These are phyloP conservation scores for Rhabdophis nuchalis DNA, from an alignment of 2,797 vertebrate genomes.

Conservation along the genomic window DNA sequence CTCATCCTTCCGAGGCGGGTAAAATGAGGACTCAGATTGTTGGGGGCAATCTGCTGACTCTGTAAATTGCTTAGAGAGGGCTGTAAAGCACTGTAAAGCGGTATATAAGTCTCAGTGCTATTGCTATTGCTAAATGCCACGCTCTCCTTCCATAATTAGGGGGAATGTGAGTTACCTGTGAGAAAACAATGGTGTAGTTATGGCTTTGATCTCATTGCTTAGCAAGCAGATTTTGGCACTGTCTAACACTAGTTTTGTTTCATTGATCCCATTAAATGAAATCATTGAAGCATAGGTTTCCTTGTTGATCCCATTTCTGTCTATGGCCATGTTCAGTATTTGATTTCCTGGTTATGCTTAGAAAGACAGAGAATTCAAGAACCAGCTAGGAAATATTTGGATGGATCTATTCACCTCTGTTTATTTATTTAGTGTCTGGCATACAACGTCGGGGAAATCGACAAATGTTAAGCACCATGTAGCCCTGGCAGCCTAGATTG, in stretches of 20 bases:
- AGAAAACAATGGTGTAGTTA: neutral
- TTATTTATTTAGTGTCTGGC: too few relatives aligned
- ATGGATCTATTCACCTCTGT: neutral
- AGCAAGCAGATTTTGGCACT: neutral
- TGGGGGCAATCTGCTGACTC: too few relatives aligned
- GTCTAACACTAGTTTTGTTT: neutral
- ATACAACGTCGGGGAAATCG: too few relatives aligned
- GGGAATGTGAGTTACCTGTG: neutral
- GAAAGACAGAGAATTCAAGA: neutral
- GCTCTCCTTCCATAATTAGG: too few relatives aligned
- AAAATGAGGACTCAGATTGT: too few relatives aligned
- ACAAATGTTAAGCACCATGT: too few relatives aligned
- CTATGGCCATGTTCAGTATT: neutral
- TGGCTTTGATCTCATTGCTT: neutral
- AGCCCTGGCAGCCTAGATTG: too few relatives aligned
- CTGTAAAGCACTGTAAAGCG: too few relatives aligned
- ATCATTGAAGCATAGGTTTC: neutral
- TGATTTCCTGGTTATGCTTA: neutral
- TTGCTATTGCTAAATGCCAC: too few relatives aligned
- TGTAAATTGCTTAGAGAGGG: too few relatives aligned
- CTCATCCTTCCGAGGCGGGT: too few relatives aligned
- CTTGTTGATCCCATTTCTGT: neutral
- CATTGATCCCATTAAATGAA: neutral
- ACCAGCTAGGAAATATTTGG: neutral
- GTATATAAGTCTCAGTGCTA: too few relatives aligned